Evolutionary conservation across 2,113 vertebrate species (phyloP).

Genomic region (Scophthalmus maximus): DNA sequence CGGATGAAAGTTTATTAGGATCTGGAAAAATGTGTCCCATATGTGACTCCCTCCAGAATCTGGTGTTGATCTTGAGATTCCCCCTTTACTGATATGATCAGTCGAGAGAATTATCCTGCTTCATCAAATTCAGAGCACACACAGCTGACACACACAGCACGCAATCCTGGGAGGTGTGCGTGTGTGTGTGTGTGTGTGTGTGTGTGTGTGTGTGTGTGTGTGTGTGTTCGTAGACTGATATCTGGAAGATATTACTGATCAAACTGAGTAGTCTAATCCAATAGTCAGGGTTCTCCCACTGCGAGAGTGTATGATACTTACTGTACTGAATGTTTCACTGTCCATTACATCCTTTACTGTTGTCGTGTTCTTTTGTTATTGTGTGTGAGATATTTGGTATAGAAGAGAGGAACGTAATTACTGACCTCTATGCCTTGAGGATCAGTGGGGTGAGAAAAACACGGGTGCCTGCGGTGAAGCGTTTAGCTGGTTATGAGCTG

Average conservation of each 20-base stretch:
- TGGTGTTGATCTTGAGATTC: slow-evolving; percentile 80
- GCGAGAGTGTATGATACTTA: not conserved
- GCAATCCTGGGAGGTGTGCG: slow-evolving; percentile 12
- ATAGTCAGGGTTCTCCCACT: not conserved
- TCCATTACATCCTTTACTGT: not conserved
- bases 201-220: slow-evolving; percentile 11
- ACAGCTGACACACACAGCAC: slow-evolving; percentile 47
- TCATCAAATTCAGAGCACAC: slow-evolving; percentile 84
- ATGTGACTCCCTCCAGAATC: slow-evolving; percentile 78
- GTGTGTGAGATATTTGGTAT: not conserved
- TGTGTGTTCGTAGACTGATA: slow-evolving; percentile 7
- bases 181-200: slow-evolving; percentile 1
- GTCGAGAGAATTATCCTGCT: slow-evolving; percentile 77
- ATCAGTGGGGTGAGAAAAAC: not conserved
- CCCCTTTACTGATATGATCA: slow-evolving; percentile 81
- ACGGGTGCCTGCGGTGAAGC: not conserved
- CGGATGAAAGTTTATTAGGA: slow-evolving; percentile 84
- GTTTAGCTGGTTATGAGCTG: slow-evolving; percentile 11
- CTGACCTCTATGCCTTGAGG: not conserved
- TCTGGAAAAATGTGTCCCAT: slow-evolving; percentile 83
- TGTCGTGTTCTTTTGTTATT: slow-evolving; percentile 12
- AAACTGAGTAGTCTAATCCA: slow-evolving; percentile 19
- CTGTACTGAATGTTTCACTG: not conserved
- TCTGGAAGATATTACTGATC: slow-evolving; percentile 44
- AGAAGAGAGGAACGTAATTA: not conserved